Conservation (phyloP, 2,888 invertebrate species). For the Andrena praecox region DNA sequence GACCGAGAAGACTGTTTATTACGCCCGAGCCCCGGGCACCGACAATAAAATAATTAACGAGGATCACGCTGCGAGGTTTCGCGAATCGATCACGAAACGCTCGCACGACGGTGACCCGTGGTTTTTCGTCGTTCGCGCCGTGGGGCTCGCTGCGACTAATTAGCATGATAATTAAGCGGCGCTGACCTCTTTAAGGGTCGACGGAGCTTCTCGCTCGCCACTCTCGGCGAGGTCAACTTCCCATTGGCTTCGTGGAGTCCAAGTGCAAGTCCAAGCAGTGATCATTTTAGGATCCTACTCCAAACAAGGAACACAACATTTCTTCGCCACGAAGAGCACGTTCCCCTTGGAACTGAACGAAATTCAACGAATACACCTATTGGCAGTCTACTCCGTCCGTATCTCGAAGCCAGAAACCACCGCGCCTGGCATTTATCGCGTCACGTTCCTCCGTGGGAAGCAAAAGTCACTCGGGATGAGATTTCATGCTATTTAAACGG, state of each 20-base stretch:
- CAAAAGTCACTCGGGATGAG: not conserved
- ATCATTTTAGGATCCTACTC: not conserved
- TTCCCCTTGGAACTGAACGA: too few relatives aligned
- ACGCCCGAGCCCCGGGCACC: slow-evolving; percentile 38
- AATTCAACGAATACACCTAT: too few relatives aligned
- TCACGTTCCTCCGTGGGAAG: not conserved
- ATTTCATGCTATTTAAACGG: slow-evolving; percentile 24
- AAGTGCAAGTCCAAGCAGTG: not conserved
- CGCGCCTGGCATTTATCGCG: not conserved
- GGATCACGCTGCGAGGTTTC: slow-evolving; percentile 63
- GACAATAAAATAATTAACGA: slow-evolving; percentile 69
- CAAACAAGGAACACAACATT: not conserved
- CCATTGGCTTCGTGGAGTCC: slow-evolving; percentile 9
- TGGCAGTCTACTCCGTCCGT: not conserved
- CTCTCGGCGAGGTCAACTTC: slow-evolving; percentile 49
- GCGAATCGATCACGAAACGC: slow-evolving; percentile 67
- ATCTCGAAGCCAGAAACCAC: slow-evolving; percentile 5
- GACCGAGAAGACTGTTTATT: slow-evolving; percentile 38
- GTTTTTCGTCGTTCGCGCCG: slow-evolving; percentile 59
- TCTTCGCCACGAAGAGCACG: too few relatives aligned
- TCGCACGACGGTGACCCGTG: slow-evolving; percentile 46
- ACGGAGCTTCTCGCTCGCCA: slow-evolving; percentile 43
- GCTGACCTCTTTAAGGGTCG: slow-evolving; percentile 61
- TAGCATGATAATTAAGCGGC: slow-evolving; percentile 75
- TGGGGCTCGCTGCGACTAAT: slow-evolving; percentile 67